These are phyloP conservation scores for Etheostoma spectabile DNA, from an alignment of 2,113 vertebrate genomes.

Conservation along the genomic window DNA sequence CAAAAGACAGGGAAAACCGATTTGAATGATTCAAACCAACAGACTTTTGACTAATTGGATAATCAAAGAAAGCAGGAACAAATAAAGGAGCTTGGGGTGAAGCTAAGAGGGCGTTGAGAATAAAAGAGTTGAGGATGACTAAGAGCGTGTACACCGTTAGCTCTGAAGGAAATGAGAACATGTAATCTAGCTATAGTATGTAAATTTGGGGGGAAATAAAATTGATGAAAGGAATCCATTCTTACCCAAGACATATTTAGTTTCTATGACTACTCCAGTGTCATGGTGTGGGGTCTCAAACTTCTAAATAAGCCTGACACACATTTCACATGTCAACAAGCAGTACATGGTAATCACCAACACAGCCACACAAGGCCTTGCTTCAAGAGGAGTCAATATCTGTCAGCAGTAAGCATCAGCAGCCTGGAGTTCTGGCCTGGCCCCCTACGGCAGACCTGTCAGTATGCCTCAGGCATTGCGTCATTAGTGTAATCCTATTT, in stretches of 20 bases:
- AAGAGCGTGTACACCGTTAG: background rate
- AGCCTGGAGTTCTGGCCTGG: constrained; percentile 53
- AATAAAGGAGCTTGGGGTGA: background rate
- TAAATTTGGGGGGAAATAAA: background rate
- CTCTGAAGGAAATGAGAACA: constrained; percentile 26
- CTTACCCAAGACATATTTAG: constrained; percentile 28
- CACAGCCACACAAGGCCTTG: constrained; percentile 53
- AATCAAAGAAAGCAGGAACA: constrained; percentile 20
- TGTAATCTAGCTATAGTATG: constrained; percentile 2
- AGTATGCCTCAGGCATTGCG: constrained; percentile 72
- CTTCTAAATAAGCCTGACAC: constrained; percentile 39
- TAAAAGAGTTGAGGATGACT: background rate
- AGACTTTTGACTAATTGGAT: constrained; percentile 37
- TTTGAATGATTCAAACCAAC: constrained; percentile 3
- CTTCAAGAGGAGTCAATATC: constrained; percentile 69
- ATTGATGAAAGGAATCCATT: constrained; percentile 31
- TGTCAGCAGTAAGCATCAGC: constrained; percentile 71
- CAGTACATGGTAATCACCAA: constrained; percentile 65
- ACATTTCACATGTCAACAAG: constrained; percentile 61
- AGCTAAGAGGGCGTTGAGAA: background rate
- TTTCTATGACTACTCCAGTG: constrained; percentile 12
- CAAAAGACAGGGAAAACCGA: background rate
- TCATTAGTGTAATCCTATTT: constrained; percentile 75
- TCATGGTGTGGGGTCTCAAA: constrained; percentile 35
- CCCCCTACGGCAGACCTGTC: constrained; percentile 71